Base-by-base conservation (phyloP, 2,113 vertebrate species). In the Ceyx cyanopectus region DNA sequence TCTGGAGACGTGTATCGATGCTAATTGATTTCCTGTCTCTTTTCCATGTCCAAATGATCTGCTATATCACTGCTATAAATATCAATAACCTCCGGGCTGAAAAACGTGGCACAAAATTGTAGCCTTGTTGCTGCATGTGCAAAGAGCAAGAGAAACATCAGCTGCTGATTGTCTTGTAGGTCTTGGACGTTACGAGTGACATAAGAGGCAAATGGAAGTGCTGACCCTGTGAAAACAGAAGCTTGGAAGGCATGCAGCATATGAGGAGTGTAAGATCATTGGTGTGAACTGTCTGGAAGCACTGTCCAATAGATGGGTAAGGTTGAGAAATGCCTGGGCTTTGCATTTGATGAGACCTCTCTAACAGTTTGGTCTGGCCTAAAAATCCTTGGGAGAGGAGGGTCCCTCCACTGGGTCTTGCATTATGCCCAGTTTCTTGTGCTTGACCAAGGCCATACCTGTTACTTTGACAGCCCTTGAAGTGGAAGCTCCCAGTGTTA, bases 41-140 rank as follows among this genome's bases (percentile, higher is more conserved):
- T 93, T 92, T 56, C 69, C 84, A 85, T 90, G 84, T 93, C 81
- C 84, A 85, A 77, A 92, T 87, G 92, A 90, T 94, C 85, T 93
- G 80, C 85, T 93, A 10, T 85, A 91, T 95, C 58, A 76, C 77
- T 69, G 69, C 86, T 70, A 89, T 87, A 90, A 93, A 85, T 82
- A 96, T 85, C 92, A 87, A 81, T 82, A 92, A 76, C 70, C 51
- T 93, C 54, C 67, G 75, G 43, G 37, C 61, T 85, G 62, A 69
- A 67, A 81, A 89, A 60, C 12, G 2, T 30, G 60, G 43, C 61
- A 81, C 77, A 43, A 72, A 90, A 60, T 78, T 0, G 0, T 63
- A 60, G 53, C 40, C 37, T 72, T 43, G 22, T 17, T 91, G 51
- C 43, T 78, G n/a, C 2, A 0, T 9, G 73, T 72, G 80, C 83